Percentiles rank a stretch among this genome's conserved stretches.
These are phyloP conservation scores for Drosophila formosana DNA, from an alignment of 2,888 invertebrate genomes.

Conservation along the genomic window DNA sequence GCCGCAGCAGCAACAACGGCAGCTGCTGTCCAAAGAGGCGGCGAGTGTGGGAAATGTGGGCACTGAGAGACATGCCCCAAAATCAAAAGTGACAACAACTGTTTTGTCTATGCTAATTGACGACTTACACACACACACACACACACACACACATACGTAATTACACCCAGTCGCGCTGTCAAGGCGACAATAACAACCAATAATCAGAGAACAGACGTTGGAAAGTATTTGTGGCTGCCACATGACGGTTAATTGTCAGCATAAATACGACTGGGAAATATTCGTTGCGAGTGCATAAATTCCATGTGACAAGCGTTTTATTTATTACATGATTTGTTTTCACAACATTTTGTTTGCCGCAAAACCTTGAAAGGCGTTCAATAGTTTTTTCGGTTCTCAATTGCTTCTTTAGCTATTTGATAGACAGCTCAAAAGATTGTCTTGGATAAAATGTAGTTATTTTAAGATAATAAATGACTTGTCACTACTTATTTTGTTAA, in stretches of 20 bases:
- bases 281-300: neutral
- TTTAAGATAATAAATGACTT: too few species aligned
- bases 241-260: conserved; percentile 2
- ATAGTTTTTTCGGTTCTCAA: conserved; percentile 1
- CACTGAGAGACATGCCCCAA: conserved; percentile 19
- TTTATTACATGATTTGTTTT: neutral
- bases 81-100: conserved; percentile 32
- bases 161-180: conserved; percentile 66
- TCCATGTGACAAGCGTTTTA: conserved; percentile 8
- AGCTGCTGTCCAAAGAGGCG: conserved; percentile 36
- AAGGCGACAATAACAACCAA: conserved; percentile 55
- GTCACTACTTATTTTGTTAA: too few species aligned
- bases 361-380: conserved; percentile 5
- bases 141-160: conserved; percentile 35
- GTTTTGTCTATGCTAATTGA: conserved; percentile 61
- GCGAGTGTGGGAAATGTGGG: conserved; percentile 43
- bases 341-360: too few species aligned
- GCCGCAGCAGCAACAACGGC: conserved; percentile 27
- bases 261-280: conserved; percentile 4
- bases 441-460: neutral
- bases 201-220: conserved; percentile 25
- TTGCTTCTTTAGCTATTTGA: neutral
- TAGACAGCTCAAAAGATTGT: neutral
- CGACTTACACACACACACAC: conserved; percentile 15
- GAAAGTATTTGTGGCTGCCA: conserved; percentile 21